A percentile compares a stretch with the other conserved stretches of the same genome.
These are phyloP conservation scores for Pseudorhombus dupliciocellatus DNA, from an alignment of 2,113 vertebrate genomes.

Conservation along the genomic window DNA sequence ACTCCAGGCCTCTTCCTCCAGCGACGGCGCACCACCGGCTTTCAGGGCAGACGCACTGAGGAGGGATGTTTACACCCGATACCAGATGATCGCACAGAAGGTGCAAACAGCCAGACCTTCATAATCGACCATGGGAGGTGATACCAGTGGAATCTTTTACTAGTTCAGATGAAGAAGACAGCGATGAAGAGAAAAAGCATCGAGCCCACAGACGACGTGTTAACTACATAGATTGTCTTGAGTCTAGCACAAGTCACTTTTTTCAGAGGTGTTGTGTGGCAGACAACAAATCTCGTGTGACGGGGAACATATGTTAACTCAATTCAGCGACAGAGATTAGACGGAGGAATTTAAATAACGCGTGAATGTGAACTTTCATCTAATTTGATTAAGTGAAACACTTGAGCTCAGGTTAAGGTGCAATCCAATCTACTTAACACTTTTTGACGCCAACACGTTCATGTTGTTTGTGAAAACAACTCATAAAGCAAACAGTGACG, in stretches of 20 bases:
- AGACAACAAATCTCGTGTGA: background rate
- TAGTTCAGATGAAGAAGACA: conserved; percentile 17
- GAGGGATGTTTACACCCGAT: conserved; percentile 23
- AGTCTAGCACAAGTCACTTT: too few relatives aligned
- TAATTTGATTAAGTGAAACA: too few relatives aligned
- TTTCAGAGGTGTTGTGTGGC: background rate
- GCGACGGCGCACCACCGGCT: conserved; percentile 7
- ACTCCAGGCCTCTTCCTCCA: conserved; percentile 27
- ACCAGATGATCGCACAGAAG: conserved; percentile 62
- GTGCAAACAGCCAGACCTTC: conserved; percentile 57
- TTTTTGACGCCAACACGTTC: too few relatives aligned
- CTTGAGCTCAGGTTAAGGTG: too few relatives aligned
- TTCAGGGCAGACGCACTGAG: conserved; percentile 42
- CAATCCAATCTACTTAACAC: too few relatives aligned
- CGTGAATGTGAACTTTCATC: too few relatives aligned
- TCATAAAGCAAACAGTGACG: too few relatives aligned
- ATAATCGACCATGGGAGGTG: conserved; percentile 54
- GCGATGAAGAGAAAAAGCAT: conserved; percentile 1
- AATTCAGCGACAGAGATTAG: too few relatives aligned
- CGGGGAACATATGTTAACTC: too few relatives aligned
- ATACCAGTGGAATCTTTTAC: conserved; percentile 38
- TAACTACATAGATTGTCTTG: background rate
- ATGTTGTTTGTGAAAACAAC: too few relatives aligned
- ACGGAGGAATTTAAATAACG: too few relatives aligned
- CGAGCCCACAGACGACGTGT: background rate